These are phyloP conservation scores for Thera britannica DNA, from an alignment of 2,888 invertebrate species.

Conservation along the genomic window DNA sequence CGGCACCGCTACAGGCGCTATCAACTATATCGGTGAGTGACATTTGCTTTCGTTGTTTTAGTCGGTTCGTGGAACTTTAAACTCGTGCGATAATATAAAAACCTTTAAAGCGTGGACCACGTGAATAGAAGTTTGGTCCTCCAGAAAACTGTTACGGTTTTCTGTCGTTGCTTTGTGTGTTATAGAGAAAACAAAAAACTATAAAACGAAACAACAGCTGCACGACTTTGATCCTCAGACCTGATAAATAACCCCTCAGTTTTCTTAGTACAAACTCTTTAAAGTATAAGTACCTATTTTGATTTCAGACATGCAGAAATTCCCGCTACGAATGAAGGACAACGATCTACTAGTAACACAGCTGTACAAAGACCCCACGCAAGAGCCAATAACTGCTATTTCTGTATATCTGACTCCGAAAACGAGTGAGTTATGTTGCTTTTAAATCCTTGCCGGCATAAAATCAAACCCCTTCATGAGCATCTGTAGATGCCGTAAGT, in stretches of 20 bases:
- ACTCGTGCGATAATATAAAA: too few relatives aligned
- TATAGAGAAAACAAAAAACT: too few relatives aligned
- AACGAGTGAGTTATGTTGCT: constrained; percentile 90
- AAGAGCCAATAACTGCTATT: constrained; percentile 98
- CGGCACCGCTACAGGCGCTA: constrained; percentile 98
- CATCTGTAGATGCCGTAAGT: neutral
- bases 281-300: neutral
- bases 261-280: too few relatives aligned
- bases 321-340: constrained; percentile 99
- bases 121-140: too few relatives aligned
- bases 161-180: too few relatives aligned
- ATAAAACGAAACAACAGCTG: too few relatives aligned
- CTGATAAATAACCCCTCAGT: too few relatives aligned
- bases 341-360: constrained; percentile 99
- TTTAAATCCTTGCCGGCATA: neutral
- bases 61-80: too few relatives aligned
- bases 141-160: too few relatives aligned
- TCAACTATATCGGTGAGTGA: constrained; percentile 95
- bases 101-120: too few relatives aligned
- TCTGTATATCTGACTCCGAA: constrained; percentile 99
- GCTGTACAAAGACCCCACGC: constrained; percentile 96
- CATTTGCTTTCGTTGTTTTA: too few relatives aligned
- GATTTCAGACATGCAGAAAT: constrained; percentile 98
- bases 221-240: neutral
- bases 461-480: neutral